A percentile compares a stretch with the other conserved stretches of the same genome.
These are phyloP conservation scores for Carollia perspicillata DNA, from an alignment of 2,113 vertebrate genomes.

Conservation along the genomic window DNA sequence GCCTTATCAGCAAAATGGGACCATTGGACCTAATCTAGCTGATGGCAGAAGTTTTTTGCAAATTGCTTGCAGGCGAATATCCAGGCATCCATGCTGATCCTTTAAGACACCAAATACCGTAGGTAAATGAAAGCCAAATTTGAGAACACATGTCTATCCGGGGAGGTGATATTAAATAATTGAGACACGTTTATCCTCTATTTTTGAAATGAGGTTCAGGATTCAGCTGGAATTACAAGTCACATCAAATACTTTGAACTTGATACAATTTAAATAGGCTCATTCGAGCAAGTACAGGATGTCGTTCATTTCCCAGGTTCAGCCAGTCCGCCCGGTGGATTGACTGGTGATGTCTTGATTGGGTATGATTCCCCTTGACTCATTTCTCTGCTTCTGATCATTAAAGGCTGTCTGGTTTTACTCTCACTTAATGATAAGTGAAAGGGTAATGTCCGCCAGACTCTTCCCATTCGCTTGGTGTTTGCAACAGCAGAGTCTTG, in stretches of 20 bases:
- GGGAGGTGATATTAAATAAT: slow-evolving; percentile 53
- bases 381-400: slow-evolving; percentile 69
- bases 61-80: slow-evolving; percentile 21
- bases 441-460: slow-evolving; percentile 65
- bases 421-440: slow-evolving; percentile 67
- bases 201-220: slow-evolving; percentile 50
- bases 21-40: background rate
- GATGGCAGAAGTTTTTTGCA: background rate
- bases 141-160: slow-evolving; percentile 12
- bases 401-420: slow-evolving; percentile 74
- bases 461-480: slow-evolving; percentile 26
- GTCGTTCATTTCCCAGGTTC: background rate
- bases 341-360: slow-evolving; percentile 63
- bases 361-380: slow-evolving; percentile 30
- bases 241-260: slow-evolving; percentile 48
- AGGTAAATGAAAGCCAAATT: slow-evolving; percentile 48
- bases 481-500: slow-evolving; percentile 2
- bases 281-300: slow-evolving; percentile 10
- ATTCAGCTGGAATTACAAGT: slow-evolving; percentile 44
- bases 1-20: background rate
- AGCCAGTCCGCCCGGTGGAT: background rate
- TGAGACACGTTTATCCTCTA: slow-evolving; percentile 21
- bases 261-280: slow-evolving; percentile 43
- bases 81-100: background rate
- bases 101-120: background rate